phyloP scores from a whole-genome alignment of 2,113 vertebrate species.

The Accipiter virgatus region DNA sequence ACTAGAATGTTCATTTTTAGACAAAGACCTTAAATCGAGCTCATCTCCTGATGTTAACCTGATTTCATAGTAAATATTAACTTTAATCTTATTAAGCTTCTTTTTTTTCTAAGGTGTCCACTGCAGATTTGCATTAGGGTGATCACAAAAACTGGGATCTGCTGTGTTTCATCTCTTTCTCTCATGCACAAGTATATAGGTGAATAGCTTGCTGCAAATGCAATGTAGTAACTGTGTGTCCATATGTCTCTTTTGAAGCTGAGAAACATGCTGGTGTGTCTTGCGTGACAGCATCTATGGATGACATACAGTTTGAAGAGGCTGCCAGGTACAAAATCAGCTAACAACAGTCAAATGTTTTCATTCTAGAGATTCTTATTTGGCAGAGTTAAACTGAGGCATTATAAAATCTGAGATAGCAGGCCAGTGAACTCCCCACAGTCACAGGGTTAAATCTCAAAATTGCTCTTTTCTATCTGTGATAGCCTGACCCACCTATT shows the following conservation, averaged over 20 bases:
- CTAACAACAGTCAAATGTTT: neutral
- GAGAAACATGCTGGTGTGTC: constrained; percentile 81
- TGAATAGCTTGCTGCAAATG: neutral
- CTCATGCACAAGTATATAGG: neutral
- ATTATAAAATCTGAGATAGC: neutral
- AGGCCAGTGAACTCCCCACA: accelerated
- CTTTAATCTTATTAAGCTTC: neutral
- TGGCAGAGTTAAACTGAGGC: neutral
- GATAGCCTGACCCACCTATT: neutral
- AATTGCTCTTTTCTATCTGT: neutral
- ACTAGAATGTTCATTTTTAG: neutral
- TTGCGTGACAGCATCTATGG: constrained; percentile 81
- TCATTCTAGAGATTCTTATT: neutral
- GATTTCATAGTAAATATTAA: neutral
- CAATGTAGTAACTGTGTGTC: neutral
- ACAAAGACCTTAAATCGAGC: neutral
- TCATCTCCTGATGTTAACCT: neutral
- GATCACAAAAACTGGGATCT: neutral
- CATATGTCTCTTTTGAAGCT: constrained; percentile 66
- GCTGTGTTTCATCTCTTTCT: neutral
- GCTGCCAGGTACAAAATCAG: constrained; percentile 70
- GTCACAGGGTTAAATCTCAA: neutral
- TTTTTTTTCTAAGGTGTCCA: neutral
- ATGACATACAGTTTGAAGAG: constrained; percentile 81
- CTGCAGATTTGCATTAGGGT: neutral